Conservation (phyloP, 2,888 invertebrate species). For the Copidosoma aretas region DNA sequence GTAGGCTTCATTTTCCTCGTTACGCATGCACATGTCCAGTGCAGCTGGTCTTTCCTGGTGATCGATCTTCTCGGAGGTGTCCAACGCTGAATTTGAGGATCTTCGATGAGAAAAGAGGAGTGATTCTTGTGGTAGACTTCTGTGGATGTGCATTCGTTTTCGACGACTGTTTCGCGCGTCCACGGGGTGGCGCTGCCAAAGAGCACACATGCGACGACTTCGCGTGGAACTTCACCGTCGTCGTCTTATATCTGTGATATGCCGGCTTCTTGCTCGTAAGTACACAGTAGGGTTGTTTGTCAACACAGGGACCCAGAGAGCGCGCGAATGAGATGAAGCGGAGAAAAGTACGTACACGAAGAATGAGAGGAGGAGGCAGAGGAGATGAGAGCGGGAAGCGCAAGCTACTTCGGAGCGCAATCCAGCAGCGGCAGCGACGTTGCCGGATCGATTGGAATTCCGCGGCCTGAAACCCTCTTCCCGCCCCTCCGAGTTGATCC, state of each 20-base stretch:
- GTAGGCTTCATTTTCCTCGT: too few species aligned
- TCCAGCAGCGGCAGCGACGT: neutral
- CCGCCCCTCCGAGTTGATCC: neutral
- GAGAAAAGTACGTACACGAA: constrained; percentile 1
- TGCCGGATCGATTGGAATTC: constrained; percentile 2
- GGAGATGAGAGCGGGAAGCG: neutral
- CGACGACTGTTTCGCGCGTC: constrained; percentile 16
- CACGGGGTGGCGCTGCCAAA: constrained; percentile 34
- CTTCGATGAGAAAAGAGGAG: neutral
- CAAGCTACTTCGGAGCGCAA: neutral
- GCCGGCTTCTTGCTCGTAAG: constrained; percentile 30
- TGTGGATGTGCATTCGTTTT: neutral
- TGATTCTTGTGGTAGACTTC: neutral
- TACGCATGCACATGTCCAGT: neutral
- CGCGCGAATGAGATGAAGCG: constrained; percentile 6
- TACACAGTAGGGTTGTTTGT: constrained; percentile 36
- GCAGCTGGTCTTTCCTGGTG: neutral
- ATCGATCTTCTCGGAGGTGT: neutral
- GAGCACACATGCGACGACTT: neutral
- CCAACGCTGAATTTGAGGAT: neutral
- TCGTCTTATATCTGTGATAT: neutral
- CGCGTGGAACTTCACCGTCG: neutral
- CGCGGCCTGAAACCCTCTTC: neutral
- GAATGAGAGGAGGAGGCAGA: constrained; percentile 13
- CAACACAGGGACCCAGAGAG: constrained; percentile 34